phyloP scores from a whole-genome alignment of 2,113 vertebrate genomes.

The Hypomesus transpacificus region DNA sequence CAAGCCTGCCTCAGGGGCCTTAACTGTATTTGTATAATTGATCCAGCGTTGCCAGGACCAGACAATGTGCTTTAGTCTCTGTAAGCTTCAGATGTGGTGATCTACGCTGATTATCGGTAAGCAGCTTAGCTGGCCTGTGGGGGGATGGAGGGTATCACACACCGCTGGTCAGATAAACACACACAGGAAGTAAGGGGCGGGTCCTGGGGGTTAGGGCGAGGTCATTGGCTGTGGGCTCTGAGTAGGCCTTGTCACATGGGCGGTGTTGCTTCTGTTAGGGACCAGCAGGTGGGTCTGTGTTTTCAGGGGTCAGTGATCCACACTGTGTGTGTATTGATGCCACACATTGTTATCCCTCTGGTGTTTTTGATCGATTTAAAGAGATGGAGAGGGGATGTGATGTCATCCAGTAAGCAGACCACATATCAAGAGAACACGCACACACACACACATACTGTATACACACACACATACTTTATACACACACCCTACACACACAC shows the following conservation, averaged over 20 bases:
- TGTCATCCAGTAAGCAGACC: slow-evolving; percentile 37
- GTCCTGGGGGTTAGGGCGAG: background rate
- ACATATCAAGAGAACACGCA: slow-evolving; percentile 23
- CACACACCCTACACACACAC: too few species aligned
- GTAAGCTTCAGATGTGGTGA: slow-evolving; percentile 56
- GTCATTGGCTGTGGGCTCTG: background rate
- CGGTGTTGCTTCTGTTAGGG: background rate
- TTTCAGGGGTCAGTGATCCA: background rate
- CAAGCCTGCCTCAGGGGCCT: background rate
- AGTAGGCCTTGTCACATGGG: background rate
- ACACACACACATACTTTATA: too few species aligned
- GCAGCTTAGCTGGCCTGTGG: slow-evolving; percentile 50
- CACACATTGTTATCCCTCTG: background rate
- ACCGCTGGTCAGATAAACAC: slow-evolving; percentile 30
- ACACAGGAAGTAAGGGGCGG: background rate
- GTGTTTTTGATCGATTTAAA: slow-evolving; percentile 39
- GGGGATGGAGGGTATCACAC: slow-evolving; percentile 14
- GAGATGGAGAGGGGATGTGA: slow-evolving; percentile 32
- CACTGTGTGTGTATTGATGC: background rate
- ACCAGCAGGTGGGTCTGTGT: background rate
- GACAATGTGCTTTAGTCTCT: slow-evolving; percentile 48
- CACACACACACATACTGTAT: background rate
- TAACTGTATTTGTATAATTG: slow-evolving; percentile 38
- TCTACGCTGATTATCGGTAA: slow-evolving; percentile 64
- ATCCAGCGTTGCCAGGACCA: slow-evolving; percentile 23